Base-by-base conservation (phyloP, 2,888 invertebrate species). In the Chironomus riparius region DNA sequence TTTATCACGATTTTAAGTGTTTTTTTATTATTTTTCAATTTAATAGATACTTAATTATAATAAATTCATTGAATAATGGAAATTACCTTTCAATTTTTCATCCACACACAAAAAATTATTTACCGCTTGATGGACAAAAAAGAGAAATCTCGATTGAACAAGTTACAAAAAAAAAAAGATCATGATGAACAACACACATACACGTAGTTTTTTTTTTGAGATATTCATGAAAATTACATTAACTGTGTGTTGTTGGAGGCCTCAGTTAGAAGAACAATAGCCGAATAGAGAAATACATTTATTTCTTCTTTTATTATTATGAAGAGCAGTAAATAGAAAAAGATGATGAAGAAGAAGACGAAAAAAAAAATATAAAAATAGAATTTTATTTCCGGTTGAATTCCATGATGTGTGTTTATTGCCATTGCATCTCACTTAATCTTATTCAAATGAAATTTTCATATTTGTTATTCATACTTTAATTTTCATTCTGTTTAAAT, bases 331-430 rank as follows among this genome's bases (percentile, higher is more conserved):
- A 18, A 56, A 56, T 18, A 18, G 56, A 18, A 50, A 50, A 50
- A 15, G 13, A 50, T 3, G 15, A 50, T n/a, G 18, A 56, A 7
- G 24, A 56, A 18, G 21, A 70, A 21, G 22, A 70, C 10, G 50
- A 70, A 24, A 70, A 70, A 56, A 68, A 68, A 62, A 5, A 15
- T 71, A 71, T 71, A 71, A 71, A 71, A 71, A 71, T 71, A 71
- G 71, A 71, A 71, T 71, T 71, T 71, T 71, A 71, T 56, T 71
- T 71, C 71, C 71, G 71, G 71, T 71, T 21, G 48, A 56, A 22
- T 24, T 24, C 12, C 56, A 48, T 13, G 12, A 24, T 71, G 71
- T 47, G 38, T 18, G n/a, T 56, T 56, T 56, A 7, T 56, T 18
- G 56, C 18, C 56, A 56, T 38, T 38, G 38, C 38, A 38, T 38